Percentiles rank a stretch among this genome's conserved stretches.
Conservation (phyloP, 1,140 invertebrate genomes). For the Panagrolaimus sp. region DNA sequence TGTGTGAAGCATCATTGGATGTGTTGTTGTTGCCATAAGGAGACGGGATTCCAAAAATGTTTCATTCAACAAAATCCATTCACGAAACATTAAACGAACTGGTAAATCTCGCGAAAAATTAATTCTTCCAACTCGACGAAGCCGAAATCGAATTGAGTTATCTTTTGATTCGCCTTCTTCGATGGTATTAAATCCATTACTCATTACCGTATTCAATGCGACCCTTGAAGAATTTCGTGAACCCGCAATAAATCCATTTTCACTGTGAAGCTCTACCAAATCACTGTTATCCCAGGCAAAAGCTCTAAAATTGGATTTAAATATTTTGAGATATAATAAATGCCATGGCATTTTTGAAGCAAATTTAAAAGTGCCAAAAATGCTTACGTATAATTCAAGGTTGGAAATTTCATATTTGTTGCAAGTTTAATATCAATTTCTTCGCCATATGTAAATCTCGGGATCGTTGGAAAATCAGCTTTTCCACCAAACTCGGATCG, state of each 20-base stretch:
- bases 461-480: constrained; percentile 58
- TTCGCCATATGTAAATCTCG: constrained; percentile 55
- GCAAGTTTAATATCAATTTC: constrained; percentile 44
- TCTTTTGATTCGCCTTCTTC: constrained; percentile 49
- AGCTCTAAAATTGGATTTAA: constrained; percentile 34
- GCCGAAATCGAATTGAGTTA: constrained; percentile 42
- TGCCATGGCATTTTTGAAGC: too few relatives aligned
- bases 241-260: constrained; percentile 53
- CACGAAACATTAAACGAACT: constrained; percentile 54
- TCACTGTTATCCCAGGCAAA: constrained; percentile 59
- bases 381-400: constrained; percentile 57
- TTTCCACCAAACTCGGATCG: constrained; percentile 57
- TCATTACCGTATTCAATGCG: constrained; percentile 58
- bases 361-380: constrained; percentile 20
- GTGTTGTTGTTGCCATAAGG: constrained; percentile 52
- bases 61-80: constrained; percentile 56
- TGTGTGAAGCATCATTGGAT: constrained; percentile 54
- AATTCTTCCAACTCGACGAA: constrained; percentile 54
- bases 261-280: constrained; percentile 51
- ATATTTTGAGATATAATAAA: too few relatives aligned
- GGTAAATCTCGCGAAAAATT: constrained; percentile 59
- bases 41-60: constrained; percentile 52
- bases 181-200: constrained; percentile 56
- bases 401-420: constrained; percentile 32
- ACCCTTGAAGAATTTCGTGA: constrained; percentile 40